phyloP scores from a whole-genome alignment of 1,140 invertebrate species.

The Bemisia tabaci region DNA sequence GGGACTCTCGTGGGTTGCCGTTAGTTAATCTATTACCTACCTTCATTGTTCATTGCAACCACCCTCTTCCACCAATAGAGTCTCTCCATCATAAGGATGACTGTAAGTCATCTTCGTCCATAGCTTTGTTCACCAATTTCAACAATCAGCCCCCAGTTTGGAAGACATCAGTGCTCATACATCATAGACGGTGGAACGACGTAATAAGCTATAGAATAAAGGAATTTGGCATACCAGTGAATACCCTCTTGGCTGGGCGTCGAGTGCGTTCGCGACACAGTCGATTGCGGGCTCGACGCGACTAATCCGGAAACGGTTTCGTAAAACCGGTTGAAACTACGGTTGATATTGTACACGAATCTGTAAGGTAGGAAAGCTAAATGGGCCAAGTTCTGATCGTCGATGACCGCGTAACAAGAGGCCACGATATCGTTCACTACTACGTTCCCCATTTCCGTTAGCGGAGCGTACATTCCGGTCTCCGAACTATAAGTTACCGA shows the following conservation, averaged over 20 bases:
- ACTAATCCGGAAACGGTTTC: constrained; percentile 21
- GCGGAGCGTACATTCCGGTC: constrained; percentile 73
- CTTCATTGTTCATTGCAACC: too few species aligned
- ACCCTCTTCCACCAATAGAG: too few species aligned
- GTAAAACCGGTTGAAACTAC: constrained; percentile 22
- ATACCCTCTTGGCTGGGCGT: constrained; percentile 40
- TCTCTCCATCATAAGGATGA: too few species aligned
- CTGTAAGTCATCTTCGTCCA: too few species aligned
- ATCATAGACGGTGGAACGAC: constrained; percentile 16
- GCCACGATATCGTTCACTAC: constrained; percentile 81
- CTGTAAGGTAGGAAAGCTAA: constrained; percentile 66
- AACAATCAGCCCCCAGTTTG: too few species aligned
- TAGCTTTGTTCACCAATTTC: too few species aligned
- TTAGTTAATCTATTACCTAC: too few species aligned
- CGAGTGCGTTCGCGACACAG: constrained; percentile 15
- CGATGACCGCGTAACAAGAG: constrained; percentile 86
- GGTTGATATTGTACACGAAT: constrained; percentile 35
- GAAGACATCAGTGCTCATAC: constrained; percentile 5
- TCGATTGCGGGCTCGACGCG: constrained; percentile 20
- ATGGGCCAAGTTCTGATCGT: constrained; percentile 73
- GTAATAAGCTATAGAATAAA: constrained; percentile 38
- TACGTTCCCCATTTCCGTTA: constrained; percentile 74
- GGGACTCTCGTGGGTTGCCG: too few species aligned
- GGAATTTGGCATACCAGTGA: constrained; percentile 71
- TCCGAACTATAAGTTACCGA: constrained; percentile 39